Conservation (phyloP, 2,113 vertebrate species). For the Glaucidium brasilianum region DNA sequence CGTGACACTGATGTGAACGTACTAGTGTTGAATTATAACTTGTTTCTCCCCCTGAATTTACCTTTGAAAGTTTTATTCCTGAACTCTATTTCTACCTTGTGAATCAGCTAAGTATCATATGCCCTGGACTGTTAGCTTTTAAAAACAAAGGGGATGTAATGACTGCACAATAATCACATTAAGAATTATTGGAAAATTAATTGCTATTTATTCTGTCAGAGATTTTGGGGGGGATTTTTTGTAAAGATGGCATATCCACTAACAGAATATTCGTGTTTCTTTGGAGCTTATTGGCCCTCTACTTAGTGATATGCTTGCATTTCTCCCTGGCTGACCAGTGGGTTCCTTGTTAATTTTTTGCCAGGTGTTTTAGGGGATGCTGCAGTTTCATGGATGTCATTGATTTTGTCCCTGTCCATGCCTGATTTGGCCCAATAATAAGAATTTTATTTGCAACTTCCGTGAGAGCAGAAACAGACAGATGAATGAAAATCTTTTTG, state of each 20-base stretch:
- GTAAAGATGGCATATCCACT: not conserved
- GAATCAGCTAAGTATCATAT: not conserved
- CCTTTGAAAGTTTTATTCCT: not conserved
- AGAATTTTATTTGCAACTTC: not conserved
- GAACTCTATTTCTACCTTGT: not conserved
- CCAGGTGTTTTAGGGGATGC: not conserved
- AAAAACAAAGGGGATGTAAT: not conserved
- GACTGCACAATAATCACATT: not conserved
- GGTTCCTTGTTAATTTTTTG: not conserved
- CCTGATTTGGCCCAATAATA: not conserved
- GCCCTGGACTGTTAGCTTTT: not conserved
- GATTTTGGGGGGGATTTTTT: not conserved
- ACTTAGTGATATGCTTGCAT: not conserved
- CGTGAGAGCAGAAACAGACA: not conserved
- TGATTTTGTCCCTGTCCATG: not conserved
- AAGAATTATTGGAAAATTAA: not conserved
- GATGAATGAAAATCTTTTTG: not conserved
- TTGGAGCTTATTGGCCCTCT: not conserved
- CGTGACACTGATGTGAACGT: not conserved
- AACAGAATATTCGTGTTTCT: not conserved
- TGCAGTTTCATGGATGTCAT: not conserved
- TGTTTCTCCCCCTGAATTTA: not conserved
- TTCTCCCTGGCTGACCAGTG: not conserved
- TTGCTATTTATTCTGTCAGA: not conserved
- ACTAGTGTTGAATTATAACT: not conserved